These are phyloP conservation scores for Triplophysa dalaica DNA, from an alignment of 2,113 vertebrate genomes.

Conservation along the genomic window DNA sequence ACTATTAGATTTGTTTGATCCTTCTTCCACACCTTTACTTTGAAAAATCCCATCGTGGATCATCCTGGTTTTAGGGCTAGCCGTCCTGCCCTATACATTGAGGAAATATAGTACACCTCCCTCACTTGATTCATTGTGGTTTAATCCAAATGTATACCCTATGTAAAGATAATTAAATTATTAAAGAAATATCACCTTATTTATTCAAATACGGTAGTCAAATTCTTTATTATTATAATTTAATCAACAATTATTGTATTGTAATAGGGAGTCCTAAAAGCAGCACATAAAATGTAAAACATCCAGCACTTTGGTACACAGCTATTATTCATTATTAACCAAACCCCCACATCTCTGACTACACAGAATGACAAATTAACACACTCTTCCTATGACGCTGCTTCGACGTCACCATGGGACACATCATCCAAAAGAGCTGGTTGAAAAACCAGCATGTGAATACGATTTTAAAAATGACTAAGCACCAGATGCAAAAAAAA, in stretches of 20 bases:
- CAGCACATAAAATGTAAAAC: not conserved
- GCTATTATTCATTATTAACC: too few relatives aligned
- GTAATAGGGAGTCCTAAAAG: constrained; percentile 9
- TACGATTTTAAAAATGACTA: not conserved
- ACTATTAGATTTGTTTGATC: too few relatives aligned
- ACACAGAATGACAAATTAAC: not conserved
- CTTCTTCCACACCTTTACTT: too few relatives aligned
- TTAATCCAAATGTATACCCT: not conserved
- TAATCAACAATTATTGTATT: not conserved
- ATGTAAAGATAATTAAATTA: not conserved
- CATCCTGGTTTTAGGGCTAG: not conserved
- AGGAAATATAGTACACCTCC: too few relatives aligned
- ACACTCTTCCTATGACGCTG: not conserved
- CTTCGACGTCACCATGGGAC: constrained; percentile 3
- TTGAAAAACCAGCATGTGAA: not conserved
- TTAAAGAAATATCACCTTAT: not conserved
- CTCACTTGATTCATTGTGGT: not conserved
- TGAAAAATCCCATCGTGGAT: not conserved
- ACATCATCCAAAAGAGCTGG: not conserved
- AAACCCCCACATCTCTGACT: not conserved
- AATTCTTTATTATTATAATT: not conserved
- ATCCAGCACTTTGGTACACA: not conserved
- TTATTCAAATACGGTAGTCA: not conserved
- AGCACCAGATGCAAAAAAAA: not conserved
- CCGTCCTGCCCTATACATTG: not conserved